Conservation (phyloP, 2,113 vertebrate genomes). For the Corythoichthys intestinalis region DNA sequence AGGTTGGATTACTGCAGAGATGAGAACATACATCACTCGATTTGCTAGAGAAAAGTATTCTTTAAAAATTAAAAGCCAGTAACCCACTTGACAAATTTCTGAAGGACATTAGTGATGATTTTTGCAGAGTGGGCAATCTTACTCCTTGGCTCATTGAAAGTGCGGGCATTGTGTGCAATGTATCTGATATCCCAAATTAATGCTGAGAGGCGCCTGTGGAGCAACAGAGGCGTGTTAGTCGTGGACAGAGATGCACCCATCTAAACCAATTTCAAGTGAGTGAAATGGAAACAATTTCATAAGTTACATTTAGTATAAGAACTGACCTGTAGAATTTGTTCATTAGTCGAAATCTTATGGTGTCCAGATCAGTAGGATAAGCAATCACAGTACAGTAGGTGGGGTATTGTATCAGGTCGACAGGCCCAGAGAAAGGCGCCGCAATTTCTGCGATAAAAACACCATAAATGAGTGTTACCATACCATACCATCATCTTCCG, state of each 20-base stretch:
- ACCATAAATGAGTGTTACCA: slow-evolving; percentile 1
- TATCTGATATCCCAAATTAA: slow-evolving; percentile 93
- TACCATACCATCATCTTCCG: no score
- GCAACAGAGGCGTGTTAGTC: background rate
- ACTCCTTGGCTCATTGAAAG: slow-evolving; percentile 95
- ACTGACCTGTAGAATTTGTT: slow-evolving; percentile 93
- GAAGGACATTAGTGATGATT: slow-evolving; percentile 87
- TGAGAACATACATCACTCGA: slow-evolving; percentile 16
- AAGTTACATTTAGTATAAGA: background rate
- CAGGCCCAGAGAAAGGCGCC: slow-evolving; percentile 87
- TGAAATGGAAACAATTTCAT: background rate
- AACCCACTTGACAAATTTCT: slow-evolving; percentile 90
- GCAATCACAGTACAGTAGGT: slow-evolving; percentile 90
- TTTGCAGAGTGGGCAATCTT: slow-evolving; percentile 90
- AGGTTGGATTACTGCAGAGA: slow-evolving; percentile 81
- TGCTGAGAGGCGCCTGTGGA: slow-evolving; percentile 85
- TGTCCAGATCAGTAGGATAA: slow-evolving; percentile 92
- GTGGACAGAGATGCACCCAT: background rate
- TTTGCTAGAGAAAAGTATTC: background rate
- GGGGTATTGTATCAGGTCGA: slow-evolving; percentile 89
- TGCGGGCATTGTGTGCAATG: slow-evolving; percentile 90
- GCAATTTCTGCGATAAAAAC: slow-evolving; percentile 78
- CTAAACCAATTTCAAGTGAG: background rate
- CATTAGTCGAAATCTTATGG: slow-evolving; percentile 83
- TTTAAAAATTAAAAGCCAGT: background rate